Evolutionary conservation across 2,113 vertebrate genomes (phyloP), one percentile per base, ranked within the genome.

Genomic region (Ameiurus melas): DNA sequence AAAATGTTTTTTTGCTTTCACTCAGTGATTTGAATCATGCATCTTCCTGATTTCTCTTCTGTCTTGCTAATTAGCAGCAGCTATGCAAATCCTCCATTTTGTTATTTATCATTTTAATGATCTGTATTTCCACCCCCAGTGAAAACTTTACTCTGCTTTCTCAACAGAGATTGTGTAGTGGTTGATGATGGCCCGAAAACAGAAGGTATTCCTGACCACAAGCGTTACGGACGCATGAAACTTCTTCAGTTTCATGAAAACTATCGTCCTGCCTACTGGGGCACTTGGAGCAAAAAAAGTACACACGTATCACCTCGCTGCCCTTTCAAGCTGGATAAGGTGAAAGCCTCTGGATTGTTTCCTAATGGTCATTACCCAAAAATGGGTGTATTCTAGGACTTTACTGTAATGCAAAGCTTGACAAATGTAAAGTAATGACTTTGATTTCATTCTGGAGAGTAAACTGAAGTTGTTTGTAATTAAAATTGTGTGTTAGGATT

Each of bases 231-330:
- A 25, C 94, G 96, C 30, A 97, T 99, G 98, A 99, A 99, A 89
- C 96, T 99, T 0, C 94, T 99, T 81, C 97, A 98, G 93, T 99
- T 99, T 84, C 96, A 93, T 9, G 97, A 96, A 91, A 99, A 99
- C 58, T 96, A 99, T 90, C 97, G 98, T 16, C 98, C 98, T 22
- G 98, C 98, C 0, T 99, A 99, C 94, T 99, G 98, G 98, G 98
- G 98, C 20, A 99, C 98, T 0, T 99, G 98, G 97, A 97, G 97
- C 85, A 99, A 96, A 93, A 97, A 87, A 58, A 97, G 96, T 6
- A 7, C 60, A 0, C 10, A 92, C 39, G 96, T 99, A 90, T 95
- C 89, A 0, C 93, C 98, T 0, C 95, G 97, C 58, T 96, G 94
- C n/a, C 98, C 98, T 0, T 94, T 98, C 90, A 92, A 92, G 53